Base-by-base conservation (phyloP, 2,888 invertebrate genomes). In the Pseudanteris insignis region DNA sequence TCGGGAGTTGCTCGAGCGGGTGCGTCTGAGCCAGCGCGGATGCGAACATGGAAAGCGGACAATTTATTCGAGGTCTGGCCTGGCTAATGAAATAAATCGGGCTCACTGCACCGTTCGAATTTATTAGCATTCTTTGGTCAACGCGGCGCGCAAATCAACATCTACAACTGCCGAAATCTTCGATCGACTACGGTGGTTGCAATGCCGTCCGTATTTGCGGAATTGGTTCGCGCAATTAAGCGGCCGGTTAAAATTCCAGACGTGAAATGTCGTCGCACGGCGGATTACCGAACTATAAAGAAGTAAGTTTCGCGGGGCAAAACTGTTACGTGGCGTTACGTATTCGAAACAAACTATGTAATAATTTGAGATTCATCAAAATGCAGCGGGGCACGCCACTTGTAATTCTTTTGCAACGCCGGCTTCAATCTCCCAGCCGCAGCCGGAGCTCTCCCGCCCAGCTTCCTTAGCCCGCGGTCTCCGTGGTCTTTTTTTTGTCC, bases 361-460 rank as follows among this genome's bases (percentile, higher is more conserved):
- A 78, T 78, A 76, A 78, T 77, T 75, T 72, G 69, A 73, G 72
- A 78, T 77, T 77, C 78, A 79, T 78, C 73, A 73, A 64, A 72
- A 75, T 74, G 75, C 75, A 76, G 66, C 67, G 64, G 66, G 69
- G 68, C 71, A 70, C 73, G 68, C 71, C 75, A 75, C 76, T 79
- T 78, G 78, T 76, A 76, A 78, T 79, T 79, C 77, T 74, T 76
- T 76, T 74, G 71, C 68, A 68, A 63, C 69, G 65, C 57, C 64
- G 61, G 66, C 63, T 55, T 46, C 66, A 48, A 53, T 64, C 50
- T 44, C 51, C 43, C 47, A 61, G 59, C 47, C 51, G 54, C 63
- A 33, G 15, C 40, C 50, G 47, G 38, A 25, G 47, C 37, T 26
- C n/a, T 34, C 40, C 44, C n/a, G n/a, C n/a, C n/a, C n/a, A n/a